These are phyloP conservation scores for Epinotia nisella DNA, from an alignment of 2,888 invertebrate genomes.

Conservation along the genomic window DNA sequence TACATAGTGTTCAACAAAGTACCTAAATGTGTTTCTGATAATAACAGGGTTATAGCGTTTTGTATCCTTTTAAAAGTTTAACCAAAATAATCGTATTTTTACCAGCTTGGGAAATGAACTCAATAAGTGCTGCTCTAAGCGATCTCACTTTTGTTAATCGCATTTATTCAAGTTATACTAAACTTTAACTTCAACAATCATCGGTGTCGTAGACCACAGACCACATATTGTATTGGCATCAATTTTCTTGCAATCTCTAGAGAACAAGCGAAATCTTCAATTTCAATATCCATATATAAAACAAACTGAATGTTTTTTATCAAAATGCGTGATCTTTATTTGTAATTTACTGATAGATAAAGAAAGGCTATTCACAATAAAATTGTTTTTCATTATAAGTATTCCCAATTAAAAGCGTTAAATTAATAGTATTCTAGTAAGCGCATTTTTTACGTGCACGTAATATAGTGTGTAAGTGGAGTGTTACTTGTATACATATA, in stretches of 20 bases:
- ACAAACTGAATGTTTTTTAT: no score
- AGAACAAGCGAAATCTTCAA: no score
- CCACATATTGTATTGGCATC: no score
- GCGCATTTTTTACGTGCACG: background rate
- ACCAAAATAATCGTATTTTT: background rate
- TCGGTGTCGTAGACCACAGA: no score
- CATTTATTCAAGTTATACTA: background rate
- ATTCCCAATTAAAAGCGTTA: background rate
- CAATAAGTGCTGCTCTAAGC: background rate
- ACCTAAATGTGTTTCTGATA: constrained; percentile 7
- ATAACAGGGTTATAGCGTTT: background rate
- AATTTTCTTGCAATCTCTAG: no score
- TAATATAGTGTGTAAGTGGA: constrained; percentile 37
- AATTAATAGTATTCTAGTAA: background rate
- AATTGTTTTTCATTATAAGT: no score
- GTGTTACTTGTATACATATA: constrained; percentile 57
- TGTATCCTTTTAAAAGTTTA: constrained; percentile 4
- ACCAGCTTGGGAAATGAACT: background rate
- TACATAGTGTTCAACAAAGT: constrained; percentile 25
- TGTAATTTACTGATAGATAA: no score
- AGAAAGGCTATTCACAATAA: no score
- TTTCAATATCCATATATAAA: no score
- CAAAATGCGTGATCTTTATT: no score
- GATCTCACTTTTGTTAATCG: background rate
- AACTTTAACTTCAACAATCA: no score